Evolutionary conservation across 2,113 vertebrate species (phyloP), one percentile per base, ranked within the genome.

Genomic region (Asarcornis scutulata): DNA sequence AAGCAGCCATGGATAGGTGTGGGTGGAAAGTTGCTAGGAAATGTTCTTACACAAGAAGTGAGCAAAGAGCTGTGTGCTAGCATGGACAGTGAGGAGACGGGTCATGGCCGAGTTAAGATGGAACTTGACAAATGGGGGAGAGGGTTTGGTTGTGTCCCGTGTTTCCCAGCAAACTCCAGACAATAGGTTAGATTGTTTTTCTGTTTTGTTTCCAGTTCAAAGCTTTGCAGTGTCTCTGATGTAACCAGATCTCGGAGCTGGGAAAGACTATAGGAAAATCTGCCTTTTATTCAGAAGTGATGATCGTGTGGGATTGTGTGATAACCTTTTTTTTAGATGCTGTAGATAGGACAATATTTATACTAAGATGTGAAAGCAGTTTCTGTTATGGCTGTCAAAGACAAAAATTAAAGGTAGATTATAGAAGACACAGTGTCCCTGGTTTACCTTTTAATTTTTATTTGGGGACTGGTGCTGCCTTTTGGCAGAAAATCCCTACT

Each of bases 121-220:
- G 52, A 79, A 53, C 25, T 60, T 50, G 42, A 16, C 29, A 6
- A 62, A n/a, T 71, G 32, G 62, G 3, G 75, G 52, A 32, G 40
- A 32, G 3, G 5, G 2, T 75, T 68, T 92, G 16, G 3, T 56
- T 72, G 5, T 69, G 6, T 62, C 73, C 17, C 0, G 0, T 55
- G 10, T 84, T 89, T 89, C 22, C 7, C 27, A 81, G 55, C 6
- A 87, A 13, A 20, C 11, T 78, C 27, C 3, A 2, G 25, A 82
- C 13, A 31, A 1, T 14, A 50, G 34, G 25, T 6, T 60, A 32
- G 75, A 32, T 7, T 67, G 1, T 31, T 73, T 40, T 18, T 6
- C 17, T 73, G 17, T 22, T 50, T 2, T 60, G 8, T 64, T 76
- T 55, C 26, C 6, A 52, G n/a, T 44, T 56, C 74, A 4, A 82